phyloP scores from a whole-genome alignment of 2,797 vertebrate genomes.

The Xiphophorus birchmanni region DNA sequence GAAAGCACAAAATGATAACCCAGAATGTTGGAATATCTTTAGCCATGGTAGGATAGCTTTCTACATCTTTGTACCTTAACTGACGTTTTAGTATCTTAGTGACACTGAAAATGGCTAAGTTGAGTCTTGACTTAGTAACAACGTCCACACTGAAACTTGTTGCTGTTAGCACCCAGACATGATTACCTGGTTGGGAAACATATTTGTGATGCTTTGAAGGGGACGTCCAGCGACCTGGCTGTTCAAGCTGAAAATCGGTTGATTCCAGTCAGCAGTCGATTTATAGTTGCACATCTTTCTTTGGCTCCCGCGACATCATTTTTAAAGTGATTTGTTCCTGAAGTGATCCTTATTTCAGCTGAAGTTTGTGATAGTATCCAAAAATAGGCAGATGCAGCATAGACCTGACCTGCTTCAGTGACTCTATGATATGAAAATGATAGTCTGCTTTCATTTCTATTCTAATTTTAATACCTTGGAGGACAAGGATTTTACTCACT shows the following conservation, averaged over 20 bases:
- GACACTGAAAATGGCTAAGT: not conserved
- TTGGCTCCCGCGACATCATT: not conserved
- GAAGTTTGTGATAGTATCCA: not conserved
- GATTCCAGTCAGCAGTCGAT: not conserved
- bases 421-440: constrained; percentile 5
- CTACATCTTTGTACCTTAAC: not conserved
- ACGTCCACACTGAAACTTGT: not conserved
- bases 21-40: not conserved
- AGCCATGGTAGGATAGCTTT: not conserved
- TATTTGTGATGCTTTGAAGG: not conserved
- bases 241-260: not conserved
- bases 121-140: not conserved
- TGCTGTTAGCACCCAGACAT: not conserved
- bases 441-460: constrained; percentile 7
- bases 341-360: not conserved
- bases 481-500: constrained; percentile 5
- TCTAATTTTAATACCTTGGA: constrained; percentile 21
- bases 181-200: not conserved
- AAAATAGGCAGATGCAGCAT: not conserved
- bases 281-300: not conserved
- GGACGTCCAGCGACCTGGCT: not conserved
- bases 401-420: constrained; percentile 1
- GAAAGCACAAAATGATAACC: not conserved
- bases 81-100: not conserved
- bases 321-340: not conserved